Evolutionary conservation across 53 echinoderm and acorn worm genomes (phyloP).

Genomic region (Antedon mediterranea): DNA sequence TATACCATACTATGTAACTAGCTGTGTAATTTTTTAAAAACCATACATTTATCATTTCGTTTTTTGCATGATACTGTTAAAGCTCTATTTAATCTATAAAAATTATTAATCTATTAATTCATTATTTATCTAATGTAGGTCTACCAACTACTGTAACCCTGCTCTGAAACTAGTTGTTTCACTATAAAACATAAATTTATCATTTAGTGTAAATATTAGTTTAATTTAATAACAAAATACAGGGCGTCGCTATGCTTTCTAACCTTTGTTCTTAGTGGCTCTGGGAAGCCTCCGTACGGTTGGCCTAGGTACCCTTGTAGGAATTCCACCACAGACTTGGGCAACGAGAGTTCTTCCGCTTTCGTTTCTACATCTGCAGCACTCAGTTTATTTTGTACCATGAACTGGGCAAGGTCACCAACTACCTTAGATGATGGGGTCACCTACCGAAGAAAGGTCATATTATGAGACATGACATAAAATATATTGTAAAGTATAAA

Average conservation of each 20-base stretch:
- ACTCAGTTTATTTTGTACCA: conserved; percentile 92
- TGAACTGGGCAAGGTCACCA: conserved; percentile 96
- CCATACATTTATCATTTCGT: too few relatives aligned
- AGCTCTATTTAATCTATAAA: too few relatives aligned
- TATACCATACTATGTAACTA: too few relatives aligned
- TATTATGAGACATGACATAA: neutral
- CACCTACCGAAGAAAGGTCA: conserved; percentile 29
- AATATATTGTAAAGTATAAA: neutral
- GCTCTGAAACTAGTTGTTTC: too few relatives aligned
- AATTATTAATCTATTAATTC: too few relatives aligned
- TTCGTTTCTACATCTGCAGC: conserved; percentile 47
- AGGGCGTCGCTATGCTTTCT: too few relatives aligned
- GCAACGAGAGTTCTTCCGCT: conserved; percentile 86
- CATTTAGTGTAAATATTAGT: too few relatives aligned
- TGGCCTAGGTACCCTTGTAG: conserved; percentile 89
- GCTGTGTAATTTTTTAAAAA: too few relatives aligned
- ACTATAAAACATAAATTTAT: too few relatives aligned
- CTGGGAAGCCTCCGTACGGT: conserved; percentile 89
- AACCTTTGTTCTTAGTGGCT: conserved; percentile 78
- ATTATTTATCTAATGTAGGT: too few relatives aligned
- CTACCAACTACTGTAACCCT: too few relatives aligned
- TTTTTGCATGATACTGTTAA: neutral
- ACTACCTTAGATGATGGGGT: conserved; percentile 97
- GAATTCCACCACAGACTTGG: conserved; percentile 88
- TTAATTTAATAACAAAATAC: too few relatives aligned